These are phyloP conservation scores for Cinclus cinclus DNA, from an alignment of 2,113 vertebrate genomes.

Conservation along the genomic window DNA sequence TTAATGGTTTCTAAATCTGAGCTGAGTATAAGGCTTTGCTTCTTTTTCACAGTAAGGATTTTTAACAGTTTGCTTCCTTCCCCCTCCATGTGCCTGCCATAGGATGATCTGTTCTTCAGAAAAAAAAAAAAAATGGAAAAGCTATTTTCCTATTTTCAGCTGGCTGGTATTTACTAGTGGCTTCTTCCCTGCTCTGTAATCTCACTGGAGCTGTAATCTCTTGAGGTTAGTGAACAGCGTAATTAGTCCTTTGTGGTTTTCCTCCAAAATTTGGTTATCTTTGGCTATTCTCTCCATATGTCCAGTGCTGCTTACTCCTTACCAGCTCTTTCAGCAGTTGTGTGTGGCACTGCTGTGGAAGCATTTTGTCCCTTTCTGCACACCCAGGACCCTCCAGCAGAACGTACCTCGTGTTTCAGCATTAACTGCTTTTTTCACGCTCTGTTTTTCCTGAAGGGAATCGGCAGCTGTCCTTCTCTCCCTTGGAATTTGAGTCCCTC, in stretches of 20 bases:
- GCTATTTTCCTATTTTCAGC: background rate
- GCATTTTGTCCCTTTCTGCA: background rate
- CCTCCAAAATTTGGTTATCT: constrained; percentile 18
- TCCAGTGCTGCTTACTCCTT: background rate
- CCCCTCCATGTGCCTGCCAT: background rate
- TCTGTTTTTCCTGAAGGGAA: background rate
- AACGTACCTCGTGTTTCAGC: background rate
- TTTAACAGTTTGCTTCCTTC: background rate
- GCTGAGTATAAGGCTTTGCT: background rate
- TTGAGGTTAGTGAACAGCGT: background rate
- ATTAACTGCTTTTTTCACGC: background rate
- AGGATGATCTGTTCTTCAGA: background rate
- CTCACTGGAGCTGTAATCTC: background rate
- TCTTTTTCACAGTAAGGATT: background rate
- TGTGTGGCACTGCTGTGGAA: background rate
- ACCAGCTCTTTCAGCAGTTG: background rate
- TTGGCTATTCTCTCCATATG: background rate
- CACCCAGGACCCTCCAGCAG: background rate
- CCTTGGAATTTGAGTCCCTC: background rate
- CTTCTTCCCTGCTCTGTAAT: background rate
- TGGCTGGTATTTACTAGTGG: background rate
- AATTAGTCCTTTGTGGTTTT: constrained; percentile 33
- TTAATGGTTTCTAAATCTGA: background rate
- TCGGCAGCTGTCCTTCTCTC: background rate
- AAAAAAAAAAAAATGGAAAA: background rate